A percentile compares a stretch with the other conserved stretches of the same genome.
Evolutionary conservation across 2,797 vertebrate species (phyloP).

Genomic region (Semaprochilodus insignis): DNA sequence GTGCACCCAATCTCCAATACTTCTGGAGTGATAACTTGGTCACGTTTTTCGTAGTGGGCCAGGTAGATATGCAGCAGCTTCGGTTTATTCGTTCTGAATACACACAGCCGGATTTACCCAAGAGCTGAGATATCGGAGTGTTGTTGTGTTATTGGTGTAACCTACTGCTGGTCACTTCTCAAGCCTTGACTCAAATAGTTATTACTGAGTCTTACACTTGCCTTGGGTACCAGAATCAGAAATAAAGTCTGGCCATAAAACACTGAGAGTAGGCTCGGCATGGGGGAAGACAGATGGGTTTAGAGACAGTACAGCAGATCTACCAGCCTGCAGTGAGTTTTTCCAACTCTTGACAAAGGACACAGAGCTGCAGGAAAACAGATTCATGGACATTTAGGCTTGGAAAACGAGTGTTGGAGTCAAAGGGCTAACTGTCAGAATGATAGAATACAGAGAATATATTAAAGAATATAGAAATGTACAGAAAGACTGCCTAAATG

Average conservation of each 20-base stretch:
- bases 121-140: background rate
- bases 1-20: background rate
- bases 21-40: background rate
- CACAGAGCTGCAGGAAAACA: background rate
- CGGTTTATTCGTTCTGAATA: background rate
- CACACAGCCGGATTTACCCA: background rate
- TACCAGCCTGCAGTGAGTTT: background rate
- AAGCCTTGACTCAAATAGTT: background rate
- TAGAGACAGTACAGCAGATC: background rate
- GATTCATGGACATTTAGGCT: too few species aligned
- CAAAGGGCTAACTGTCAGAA: too few species aligned
- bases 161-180: background rate
- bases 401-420: too few species aligned
- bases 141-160: too few species aligned
- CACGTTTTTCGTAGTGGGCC: background rate
- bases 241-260: constrained; percentile 2
- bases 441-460: too few species aligned
- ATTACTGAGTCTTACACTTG: background rate
- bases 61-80: background rate
- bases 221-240: background rate
- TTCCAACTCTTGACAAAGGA: background rate
- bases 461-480: too few species aligned
- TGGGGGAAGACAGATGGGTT: background rate
- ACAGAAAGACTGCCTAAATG: too few species aligned
- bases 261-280: background rate